Evolutionary conservation across 2,888 invertebrate species (phyloP), one percentile per base, ranked within the genome.

Genomic region (Drosophila anomelani): DNA sequence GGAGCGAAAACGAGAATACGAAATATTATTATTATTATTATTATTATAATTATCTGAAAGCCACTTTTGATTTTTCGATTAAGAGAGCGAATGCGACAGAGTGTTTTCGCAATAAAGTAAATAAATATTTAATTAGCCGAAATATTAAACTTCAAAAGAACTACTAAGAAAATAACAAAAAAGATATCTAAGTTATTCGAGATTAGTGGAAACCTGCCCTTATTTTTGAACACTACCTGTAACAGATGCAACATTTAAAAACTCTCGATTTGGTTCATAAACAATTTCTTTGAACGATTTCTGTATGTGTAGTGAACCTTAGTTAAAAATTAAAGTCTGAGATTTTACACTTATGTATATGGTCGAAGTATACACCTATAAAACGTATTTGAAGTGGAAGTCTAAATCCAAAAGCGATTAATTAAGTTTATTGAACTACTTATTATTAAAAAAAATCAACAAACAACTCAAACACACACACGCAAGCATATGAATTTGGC

Each of bases 281-380:
- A 53, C 55, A 64, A 64, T 66, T 68, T 76, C 61, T 77, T 77
- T 67, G 56, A 81, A 70, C 64, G 59, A 64, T 69, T 78, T 82
- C 77, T 82, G 76, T 82, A 81, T 81, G 83, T 81, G 83, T 90
- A 90, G 90, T 81, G 81, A 80, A 86, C 85, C 89, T 90, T 88
- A 81, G 86, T 90, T 90, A 80, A 86, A 90, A 85, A 86, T 90
- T 90, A 86, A 90, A 90, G 90, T 90, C 90, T 90, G 90, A 90
- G 85, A 81, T 81, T 89, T 86, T 88, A 84, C 81, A 84, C 86
- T 88, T 80, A 86, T 72, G 79, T 88, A 78, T 78, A 70, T 57
- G 67, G 69, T 69, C 47, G 36, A 68, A 39, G 81, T 85, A 86
- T 86, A 86, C 80, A 88, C 62, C 75, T 73, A 63, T 58, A 69